These are phyloP conservation scores for Leucania comma DNA, from an alignment of 2,888 invertebrate species.

Conservation along the genomic window DNA sequence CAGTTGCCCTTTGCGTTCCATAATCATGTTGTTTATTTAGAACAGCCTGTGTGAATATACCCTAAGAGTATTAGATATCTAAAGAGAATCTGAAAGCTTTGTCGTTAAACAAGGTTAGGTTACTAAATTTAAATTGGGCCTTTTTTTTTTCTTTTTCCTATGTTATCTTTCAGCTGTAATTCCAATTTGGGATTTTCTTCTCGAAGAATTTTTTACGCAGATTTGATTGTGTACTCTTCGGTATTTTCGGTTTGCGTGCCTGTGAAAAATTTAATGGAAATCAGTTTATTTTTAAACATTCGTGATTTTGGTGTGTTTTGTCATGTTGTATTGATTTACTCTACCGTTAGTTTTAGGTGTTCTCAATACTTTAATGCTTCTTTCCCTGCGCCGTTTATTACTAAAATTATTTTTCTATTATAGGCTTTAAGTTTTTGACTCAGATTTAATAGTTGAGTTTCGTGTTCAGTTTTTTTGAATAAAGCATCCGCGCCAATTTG, in stretches of 20 bases:
- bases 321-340: neutral
- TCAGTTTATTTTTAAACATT: conserved; percentile 1
- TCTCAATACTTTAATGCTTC: neutral
- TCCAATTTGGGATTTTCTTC: conserved; percentile 22
- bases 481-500: too few relatives aligned
- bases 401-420: neutral
- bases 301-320: neutral
- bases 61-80: conserved; percentile 26
- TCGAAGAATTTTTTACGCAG: neutral
- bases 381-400: neutral
- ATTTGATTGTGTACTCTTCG: conserved; percentile 3
- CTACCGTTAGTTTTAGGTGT: neutral
- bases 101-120: conserved; percentile 24
- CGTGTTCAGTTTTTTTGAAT: too few relatives aligned
- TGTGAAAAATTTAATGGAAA: conserved; percentile 4
- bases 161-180: conserved; percentile 2
- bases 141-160: conserved; percentile 21
- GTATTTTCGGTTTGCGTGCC: conserved; percentile 6
- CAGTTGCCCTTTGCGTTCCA: too few relatives aligned
- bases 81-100: conserved; percentile 30
- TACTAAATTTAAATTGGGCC: conserved; percentile 17
- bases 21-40: too few relatives aligned
- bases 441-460: neutral
- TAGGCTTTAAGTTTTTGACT: too few relatives aligned
- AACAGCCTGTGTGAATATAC: neutral